Evolutionary conservation across 1,140 invertebrate species (phyloP).

Genomic region (Drosophila fuyamai): DNA sequence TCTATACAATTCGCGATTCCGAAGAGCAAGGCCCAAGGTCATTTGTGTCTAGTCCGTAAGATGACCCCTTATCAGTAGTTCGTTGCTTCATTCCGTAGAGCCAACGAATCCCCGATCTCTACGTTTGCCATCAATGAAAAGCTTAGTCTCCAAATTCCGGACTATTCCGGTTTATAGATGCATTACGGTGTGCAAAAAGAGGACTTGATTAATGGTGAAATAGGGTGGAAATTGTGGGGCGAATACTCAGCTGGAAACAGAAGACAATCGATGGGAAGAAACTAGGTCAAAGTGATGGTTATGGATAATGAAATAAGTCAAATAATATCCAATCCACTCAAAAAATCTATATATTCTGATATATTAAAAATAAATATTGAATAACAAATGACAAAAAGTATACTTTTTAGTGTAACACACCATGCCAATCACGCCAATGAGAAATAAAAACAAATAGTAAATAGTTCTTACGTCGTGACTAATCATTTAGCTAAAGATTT

Average conservation of each 20-base stretch:
- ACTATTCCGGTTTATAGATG: neutral
- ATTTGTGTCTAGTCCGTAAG: conserved; percentile 6
- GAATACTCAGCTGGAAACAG: neutral
- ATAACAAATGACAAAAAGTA: too few species aligned
- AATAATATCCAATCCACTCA: neutral
- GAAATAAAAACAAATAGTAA: neutral
- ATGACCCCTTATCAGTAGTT: conserved; percentile 15
- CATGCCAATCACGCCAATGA: too few species aligned
- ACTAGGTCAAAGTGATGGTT: neutral
- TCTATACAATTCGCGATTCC: neutral
- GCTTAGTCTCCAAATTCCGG: neutral
- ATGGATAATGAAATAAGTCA: neutral
- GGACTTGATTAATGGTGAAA: neutral
- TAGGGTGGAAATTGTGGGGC: neutral
- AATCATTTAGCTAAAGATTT: neutral
- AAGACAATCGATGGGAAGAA: neutral
- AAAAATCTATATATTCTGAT: too few species aligned
- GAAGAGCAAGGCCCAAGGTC: conserved; percentile 4
- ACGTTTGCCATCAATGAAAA: neutral
- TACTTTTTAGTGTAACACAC: too few species aligned
- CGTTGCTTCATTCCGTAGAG: neutral
- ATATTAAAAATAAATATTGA: too few species aligned
- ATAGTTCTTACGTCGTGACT: neutral
- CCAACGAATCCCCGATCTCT: neutral
- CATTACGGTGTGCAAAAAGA: neutral